phyloP scores from a whole-genome alignment of 2,113 vertebrate species.

The Trogon melanurus region DNA sequence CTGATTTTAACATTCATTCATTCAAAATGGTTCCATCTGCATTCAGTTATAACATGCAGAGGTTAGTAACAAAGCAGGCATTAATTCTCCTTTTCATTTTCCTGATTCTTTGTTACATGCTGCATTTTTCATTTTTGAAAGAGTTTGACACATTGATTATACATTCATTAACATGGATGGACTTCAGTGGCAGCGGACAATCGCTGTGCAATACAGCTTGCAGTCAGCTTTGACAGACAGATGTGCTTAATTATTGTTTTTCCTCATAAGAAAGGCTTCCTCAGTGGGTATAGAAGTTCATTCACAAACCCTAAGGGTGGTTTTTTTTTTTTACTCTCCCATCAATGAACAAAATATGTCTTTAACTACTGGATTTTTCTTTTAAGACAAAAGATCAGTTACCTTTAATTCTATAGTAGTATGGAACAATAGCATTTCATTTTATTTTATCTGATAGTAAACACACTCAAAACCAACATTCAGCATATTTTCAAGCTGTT shows the following conservation, averaged over 20 bases:
- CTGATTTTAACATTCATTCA: accelerated
- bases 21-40: not conserved
- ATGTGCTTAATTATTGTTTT: not conserved
- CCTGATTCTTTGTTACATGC: not conserved
- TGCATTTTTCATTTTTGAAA: not conserved
- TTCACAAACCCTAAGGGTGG: accelerated
- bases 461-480: not conserved
- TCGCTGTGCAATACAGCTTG: not conserved
- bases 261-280: not conserved
- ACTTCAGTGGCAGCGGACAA: not conserved
- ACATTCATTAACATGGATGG: not conserved
- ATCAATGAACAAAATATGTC: not conserved
- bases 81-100: not conserved
- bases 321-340: not conserved
- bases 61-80: not conserved
- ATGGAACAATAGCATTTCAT: not conserved
- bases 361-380: not conserved
- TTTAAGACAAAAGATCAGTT: not conserved
- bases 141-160: not conserved
- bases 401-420: not conserved
- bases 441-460: not conserved
- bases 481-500: not conserved
- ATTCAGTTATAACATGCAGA: not conserved
- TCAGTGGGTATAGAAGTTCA: not conserved
- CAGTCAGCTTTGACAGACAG: not conserved